Base-by-base conservation (phyloP, 2,113 vertebrate genomes). In the Melanotaenia duboulayi region DNA sequence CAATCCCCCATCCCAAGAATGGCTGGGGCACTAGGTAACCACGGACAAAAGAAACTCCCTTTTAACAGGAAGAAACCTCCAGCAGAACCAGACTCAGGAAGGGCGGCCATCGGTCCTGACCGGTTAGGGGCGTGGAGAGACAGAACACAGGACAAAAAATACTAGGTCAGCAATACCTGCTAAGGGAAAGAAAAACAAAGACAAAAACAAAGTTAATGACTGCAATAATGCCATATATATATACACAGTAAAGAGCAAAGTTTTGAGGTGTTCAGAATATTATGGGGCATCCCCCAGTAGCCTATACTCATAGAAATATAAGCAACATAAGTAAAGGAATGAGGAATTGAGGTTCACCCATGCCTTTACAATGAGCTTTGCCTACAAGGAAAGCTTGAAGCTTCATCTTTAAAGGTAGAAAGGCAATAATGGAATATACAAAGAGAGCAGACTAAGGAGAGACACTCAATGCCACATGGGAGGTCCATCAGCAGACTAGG, bases 1-100 rank as follows among this genome's bases (percentile, higher is more conserved):
- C 19, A 58, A 46, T 48, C 40, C 65, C 19, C 52, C 12, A 10
- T 46, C 23, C 39, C 14, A 16, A 48, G 65, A 9, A 4, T 32
- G 60, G 42, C 28, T 44, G 3, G 16, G 12, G 44, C 6, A 49
- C 20, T 22, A 64, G 19, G 42, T 11, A 62, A 50, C 20, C 6
- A 14, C 0, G 19, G 16, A 12, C 11, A 46, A 24, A 20, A 65
- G 14, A 68, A 40, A 68, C 52, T 57, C 65, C 65, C 39, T 57
- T 57, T 56, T 57, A 68, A 68, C 65, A 68, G 65, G 65, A 68
- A 68, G 65, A 57, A 39, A 57, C 12, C 13, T 66, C n/a, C 40
- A 57, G 54, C 54, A 23, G 65, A 46, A 35, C 40, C 52, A 35
- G 40, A 48, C 65, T 68, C 24, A 25, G 51, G 50, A 17, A 48